These are phyloP conservation scores for Rhea americana DNA, from an alignment of 2,113 vertebrate genomes.

Conservation along the genomic window DNA sequence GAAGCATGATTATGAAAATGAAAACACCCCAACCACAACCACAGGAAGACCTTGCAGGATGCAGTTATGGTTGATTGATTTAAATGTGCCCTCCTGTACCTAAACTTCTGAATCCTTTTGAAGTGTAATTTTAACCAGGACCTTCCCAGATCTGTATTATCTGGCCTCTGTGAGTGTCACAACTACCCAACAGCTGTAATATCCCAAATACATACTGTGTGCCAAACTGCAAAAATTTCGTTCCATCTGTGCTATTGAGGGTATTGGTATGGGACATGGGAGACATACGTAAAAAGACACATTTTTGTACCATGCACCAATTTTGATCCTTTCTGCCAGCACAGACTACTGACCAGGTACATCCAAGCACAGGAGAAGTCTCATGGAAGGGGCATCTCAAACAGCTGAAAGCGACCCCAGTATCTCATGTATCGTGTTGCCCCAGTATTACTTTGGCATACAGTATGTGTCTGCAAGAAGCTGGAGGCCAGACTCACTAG, in stretches of 20 bases:
- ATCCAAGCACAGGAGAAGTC: background rate
- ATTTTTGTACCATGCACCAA: background rate
- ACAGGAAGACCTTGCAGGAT: background rate
- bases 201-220: background rate
- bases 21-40: background rate
- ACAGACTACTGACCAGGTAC: background rate
- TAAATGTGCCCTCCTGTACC: background rate
- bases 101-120: background rate
- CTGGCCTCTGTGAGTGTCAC: background rate
- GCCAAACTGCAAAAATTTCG: background rate
- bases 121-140: background rate
- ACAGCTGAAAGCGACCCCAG: background rate
- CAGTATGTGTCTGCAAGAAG: background rate
- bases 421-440: background rate
- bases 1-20: background rate
- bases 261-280: background rate
- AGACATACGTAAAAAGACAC: background rate
- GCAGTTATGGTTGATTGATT: background rate
- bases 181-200: background rate
- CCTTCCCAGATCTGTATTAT: background rate
- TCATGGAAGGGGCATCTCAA: background rate
- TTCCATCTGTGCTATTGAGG: background rate
- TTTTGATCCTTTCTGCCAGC: background rate
- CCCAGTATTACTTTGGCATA: background rate
- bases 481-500: background rate